Base-by-base conservation (phyloP, 1,140 invertebrate species). In the Heterodera schachtii region DNA sequence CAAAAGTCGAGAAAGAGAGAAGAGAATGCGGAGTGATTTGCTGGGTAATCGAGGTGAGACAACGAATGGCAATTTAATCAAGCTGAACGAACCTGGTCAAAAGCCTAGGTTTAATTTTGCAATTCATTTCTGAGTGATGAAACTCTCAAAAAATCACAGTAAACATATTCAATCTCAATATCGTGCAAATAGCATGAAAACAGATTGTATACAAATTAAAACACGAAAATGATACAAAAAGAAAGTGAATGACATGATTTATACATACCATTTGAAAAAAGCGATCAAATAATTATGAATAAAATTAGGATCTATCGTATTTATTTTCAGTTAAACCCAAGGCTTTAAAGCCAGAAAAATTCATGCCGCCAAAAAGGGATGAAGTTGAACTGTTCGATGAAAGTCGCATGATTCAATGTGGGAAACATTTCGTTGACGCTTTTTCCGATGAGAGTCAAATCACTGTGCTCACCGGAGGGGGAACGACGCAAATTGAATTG, bases 311-410 rank as follows among this genome's bases (percentile, higher is more conserved):
- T 52, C 16, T 16, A 8, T 52, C 9, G 16, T 64, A 19, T 60
- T 64, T 64, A 11, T 64, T 19, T 31, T 31, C 19, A 64, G 57
- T 11, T 5, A 64, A 64, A 5, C 57, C 57, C 11, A 64, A 64
- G 57, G 16, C 16, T 64, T 19, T 64, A 64, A 71, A 71, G 19
- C 44, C 44, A 43, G 77, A 78, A 49, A 64, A 69, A 6, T 78
- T 47, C 44, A 64, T 78, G 43, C 77, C 77, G 2, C 77, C 77
- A 44, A 69, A 69, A n/a, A 21, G 31, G 47, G 44, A 78, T 9
- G 77, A 78, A 43, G 44, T 66, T 21, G 77, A 78, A 46, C 31
- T 78, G 66, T 78, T 78, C 46, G 77, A 78, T 64, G 60, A 44
- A 69, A 78, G 57, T 5, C 57, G 70, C 41, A 66, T 64, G 66